Evolutionary conservation across 2,797 vertebrate species (phyloP), one percentile per base, ranked within the genome.

Genomic region (Aythya fuligula): DNA sequence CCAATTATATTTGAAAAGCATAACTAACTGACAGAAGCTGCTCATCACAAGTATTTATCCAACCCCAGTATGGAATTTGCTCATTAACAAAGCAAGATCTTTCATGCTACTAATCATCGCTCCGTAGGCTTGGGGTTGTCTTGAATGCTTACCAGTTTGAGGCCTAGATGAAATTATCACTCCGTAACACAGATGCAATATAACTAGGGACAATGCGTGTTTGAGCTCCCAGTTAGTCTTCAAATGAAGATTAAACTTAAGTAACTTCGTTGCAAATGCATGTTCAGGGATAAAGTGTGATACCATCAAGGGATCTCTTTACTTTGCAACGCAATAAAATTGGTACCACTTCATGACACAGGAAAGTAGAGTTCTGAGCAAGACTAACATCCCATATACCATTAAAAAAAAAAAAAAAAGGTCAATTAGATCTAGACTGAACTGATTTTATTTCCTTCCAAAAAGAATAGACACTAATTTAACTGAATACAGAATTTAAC

Each of bases 401-500:
- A 47, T 32, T 88, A 36, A 79, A 92, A 67, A 65, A 85, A 69
- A 65, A 85, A 47, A 60, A 94, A 64, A 49, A 60, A 94, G 60
- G 80, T 91, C 88, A 82, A 7, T 90, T 89, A 93, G 84, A 91
- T 95, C 95, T 95, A 95, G 87, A 94, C 95, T 94, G 90, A 95
- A 96, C 92, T 90, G 21, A 85, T 95, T 90, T 95, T 96, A 96
- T 96, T 96, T 95, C 90, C 84, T 96, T 96, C 85, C 88, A 93
- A 94, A 93, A 94, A 94, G 71, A 76, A 94, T 8, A 94, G 81
- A 94, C 90, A 90, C 94, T 95, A 96, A 90, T 93, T 94, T 87
- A 96, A 96, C 93, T 95, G 94, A 91, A 95, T 92, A 95, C 81
- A 97, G 95, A 94, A 95, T 94, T 95, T 94, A 96, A 95, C 90